phyloP scores from a whole-genome alignment of 2,113 vertebrate genomes.

The Circaetus cinerascens region DNA sequence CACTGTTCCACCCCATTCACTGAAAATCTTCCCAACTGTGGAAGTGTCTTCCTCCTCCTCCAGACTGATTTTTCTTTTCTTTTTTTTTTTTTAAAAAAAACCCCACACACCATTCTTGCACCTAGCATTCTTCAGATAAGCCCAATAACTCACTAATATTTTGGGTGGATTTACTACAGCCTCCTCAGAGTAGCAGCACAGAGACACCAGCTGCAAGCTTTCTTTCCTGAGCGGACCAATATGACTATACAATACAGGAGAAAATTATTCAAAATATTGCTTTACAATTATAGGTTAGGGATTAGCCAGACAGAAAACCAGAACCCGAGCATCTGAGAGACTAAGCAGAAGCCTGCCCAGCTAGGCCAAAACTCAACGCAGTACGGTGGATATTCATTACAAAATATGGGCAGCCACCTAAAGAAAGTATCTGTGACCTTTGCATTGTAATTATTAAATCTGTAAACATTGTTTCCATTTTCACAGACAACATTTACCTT shows the following conservation, averaged over 20 bases:
- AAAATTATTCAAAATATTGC: not conserved
- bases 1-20: not conserved
- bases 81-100: not conserved
- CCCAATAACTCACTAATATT: not conserved
- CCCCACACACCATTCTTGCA: not conserved
- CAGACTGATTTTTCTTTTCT: not conserved
- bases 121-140: not conserved
- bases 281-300: not conserved
- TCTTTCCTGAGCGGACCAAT: not conserved
- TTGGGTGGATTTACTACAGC: not conserved
- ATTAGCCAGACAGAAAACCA: not conserved
- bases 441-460: not conserved
- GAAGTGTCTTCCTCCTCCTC: not conserved
- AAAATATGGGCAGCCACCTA: not conserved
- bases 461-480: not conserved
- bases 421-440: not conserved
- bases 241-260: rapidly evolving
- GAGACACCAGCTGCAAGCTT: not conserved
- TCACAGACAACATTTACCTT: not conserved
- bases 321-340: rapidly evolving
- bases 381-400: not conserved
- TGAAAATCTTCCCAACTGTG: not conserved
- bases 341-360: not conserved
- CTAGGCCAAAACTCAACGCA: not conserved
- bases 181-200: not conserved